These are phyloP conservation scores for Cynodonichthys magdalenae DNA, from an alignment of 2,797 vertebrate genomes.

Conservation along the genomic window DNA sequence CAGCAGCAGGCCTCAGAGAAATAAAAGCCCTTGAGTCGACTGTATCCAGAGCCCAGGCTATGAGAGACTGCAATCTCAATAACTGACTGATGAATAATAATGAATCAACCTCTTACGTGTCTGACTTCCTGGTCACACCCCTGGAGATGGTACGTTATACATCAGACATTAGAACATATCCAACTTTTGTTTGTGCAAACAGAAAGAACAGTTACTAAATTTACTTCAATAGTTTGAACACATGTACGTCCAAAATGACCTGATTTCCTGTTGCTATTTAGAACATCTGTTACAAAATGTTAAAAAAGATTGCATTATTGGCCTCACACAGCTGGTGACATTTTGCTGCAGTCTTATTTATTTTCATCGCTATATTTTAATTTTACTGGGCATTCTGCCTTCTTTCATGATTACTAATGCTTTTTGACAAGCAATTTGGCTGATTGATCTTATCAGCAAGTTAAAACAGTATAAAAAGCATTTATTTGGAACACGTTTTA, in stretches of 20 bases:
- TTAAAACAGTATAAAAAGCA: not conserved
- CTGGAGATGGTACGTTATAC: too few species aligned
- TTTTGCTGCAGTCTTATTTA: not conserved
- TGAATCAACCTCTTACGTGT: too few species aligned
- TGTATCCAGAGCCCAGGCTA: too few species aligned
- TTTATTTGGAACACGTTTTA: not conserved
- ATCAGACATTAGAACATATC: too few species aligned
- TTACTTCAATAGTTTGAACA: too few species aligned
- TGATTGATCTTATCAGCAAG: slow-evolving; percentile 1
- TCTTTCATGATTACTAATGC: not conserved
- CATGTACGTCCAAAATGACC: not conserved
- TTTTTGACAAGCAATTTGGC: slow-evolving; percentile 28
- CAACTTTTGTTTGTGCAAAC: too few species aligned
- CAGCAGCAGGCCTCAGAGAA: too few species aligned
- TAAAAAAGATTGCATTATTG: not conserved
- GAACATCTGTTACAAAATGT: not conserved
- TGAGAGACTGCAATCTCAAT: too few species aligned
- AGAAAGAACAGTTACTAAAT: too few species aligned
- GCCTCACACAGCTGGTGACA: not conserved
- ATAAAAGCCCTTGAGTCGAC: too few species aligned
- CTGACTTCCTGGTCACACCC: too few species aligned
- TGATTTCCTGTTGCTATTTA: not conserved
- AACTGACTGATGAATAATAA: too few species aligned
- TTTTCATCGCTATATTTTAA: not conserved
- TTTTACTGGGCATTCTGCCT: not conserved